phyloP scores from a whole-genome alignment of 1,140 invertebrate species.

The Bombus haemorrhoidalis region DNA sequence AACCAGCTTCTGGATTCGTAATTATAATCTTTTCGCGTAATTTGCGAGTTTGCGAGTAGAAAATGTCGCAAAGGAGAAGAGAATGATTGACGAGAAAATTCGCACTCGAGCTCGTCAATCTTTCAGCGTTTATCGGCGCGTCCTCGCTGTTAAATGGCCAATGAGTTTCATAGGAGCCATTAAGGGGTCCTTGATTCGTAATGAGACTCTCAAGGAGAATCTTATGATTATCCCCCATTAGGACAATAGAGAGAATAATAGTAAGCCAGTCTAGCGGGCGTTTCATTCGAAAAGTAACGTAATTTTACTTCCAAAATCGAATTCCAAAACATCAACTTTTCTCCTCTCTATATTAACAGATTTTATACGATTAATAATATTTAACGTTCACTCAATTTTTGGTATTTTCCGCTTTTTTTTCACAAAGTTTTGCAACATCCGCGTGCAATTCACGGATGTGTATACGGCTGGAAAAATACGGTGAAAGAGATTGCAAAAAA shows the following conservation, averaged over 20 bases:
- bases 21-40: neutral
- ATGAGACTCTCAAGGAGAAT: constrained; percentile 77
- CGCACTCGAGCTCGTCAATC: constrained; percentile 71
- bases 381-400: neutral
- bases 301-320: constrained; percentile 1
- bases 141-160: constrained; percentile 74
- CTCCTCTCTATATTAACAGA: neutral
- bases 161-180: constrained; percentile 72
- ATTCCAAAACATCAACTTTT: neutral
- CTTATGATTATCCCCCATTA: constrained; percentile 79
- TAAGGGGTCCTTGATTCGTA: constrained; percentile 74
- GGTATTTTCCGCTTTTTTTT: no score
- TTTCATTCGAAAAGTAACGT: constrained; percentile 47
- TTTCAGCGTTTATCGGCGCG: constrained; percentile 56
- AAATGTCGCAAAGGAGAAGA: constrained; percentile 2
- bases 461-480: neutral
- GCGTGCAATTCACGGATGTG: neutral
- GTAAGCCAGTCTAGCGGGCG: constrained; percentile 60
- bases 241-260: constrained; percentile 75
- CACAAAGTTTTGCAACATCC: neutral
- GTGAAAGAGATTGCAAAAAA: neutral
- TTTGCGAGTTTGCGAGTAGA: constrained; percentile 14
- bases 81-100: constrained; percentile 69
- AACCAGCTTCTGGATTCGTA: neutral
- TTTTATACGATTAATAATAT: neutral